A percentile compares a stretch with the other conserved stretches of the same genome.
These are phyloP conservation scores for Mamestra brassicae DNA, from an alignment of 2,888 invertebrate genomes.

Conservation along the genomic window DNA sequence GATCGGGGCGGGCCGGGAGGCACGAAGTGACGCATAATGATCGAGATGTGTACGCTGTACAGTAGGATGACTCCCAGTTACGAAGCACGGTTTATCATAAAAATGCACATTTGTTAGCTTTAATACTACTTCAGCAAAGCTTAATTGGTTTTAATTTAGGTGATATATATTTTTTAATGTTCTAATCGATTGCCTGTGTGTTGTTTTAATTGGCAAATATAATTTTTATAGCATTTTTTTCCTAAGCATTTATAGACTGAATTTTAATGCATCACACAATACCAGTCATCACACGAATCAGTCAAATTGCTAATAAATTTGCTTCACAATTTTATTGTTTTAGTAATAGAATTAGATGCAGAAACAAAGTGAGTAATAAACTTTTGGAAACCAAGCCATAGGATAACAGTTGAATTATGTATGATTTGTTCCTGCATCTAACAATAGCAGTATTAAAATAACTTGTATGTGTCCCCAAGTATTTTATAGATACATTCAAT, in stretches of 20 bases:
- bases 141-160: conserved; percentile 75
- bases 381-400: conserved; percentile 62
- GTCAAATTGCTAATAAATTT: conserved; percentile 65
- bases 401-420: conserved; percentile 44
- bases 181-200: conserved; percentile 67
- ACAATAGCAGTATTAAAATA: conserved; percentile 84
- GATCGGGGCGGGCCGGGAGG: conserved; percentile 44
- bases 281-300: conserved; percentile 81
- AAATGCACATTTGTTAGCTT: conserved; percentile 88
- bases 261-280: conserved; percentile 81
- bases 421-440: conserved; percentile 79
- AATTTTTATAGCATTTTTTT: conserved; percentile 73
- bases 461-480: conserved; percentile 77
- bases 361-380: conserved; percentile 65
- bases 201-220: conserved; percentile 71
- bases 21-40: conserved; percentile 34
- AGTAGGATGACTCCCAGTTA: conserved; percentile 72
- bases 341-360: conserved; percentile 76
- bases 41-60: conserved; percentile 43
- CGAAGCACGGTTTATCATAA: conserved; percentile 77
- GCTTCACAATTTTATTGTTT: conserved; percentile 73
- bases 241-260: conserved; percentile 80
- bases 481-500: conserved; percentile 79
- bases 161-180: conserved; percentile 65
- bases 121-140: conserved; percentile 84